These are phyloP conservation scores for Pelusios castaneus DNA, from an alignment of 2,113 vertebrate genomes.

Conservation along the genomic window DNA sequence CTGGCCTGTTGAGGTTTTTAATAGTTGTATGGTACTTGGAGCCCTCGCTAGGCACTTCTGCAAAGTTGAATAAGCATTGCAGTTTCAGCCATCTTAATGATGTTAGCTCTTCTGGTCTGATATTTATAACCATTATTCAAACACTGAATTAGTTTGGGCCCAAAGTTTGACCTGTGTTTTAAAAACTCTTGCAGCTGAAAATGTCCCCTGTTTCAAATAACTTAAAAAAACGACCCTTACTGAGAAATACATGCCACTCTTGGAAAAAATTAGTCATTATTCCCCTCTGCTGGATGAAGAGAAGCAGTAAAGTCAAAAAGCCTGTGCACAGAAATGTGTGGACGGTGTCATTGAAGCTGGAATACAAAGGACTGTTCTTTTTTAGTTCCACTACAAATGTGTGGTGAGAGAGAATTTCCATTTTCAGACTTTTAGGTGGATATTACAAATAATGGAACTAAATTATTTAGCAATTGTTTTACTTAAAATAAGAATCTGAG, in stretches of 20 bases:
- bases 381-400: neutral
- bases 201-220: neutral
- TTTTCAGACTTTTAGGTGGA: neutral
- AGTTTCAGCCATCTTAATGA: neutral
- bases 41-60: fast-evolving
- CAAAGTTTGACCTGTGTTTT: neutral
- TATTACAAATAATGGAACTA: neutral
- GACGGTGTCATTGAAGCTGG: neutral
- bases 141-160: neutral
- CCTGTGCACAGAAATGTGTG: neutral
- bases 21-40: neutral
- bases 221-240: neutral
- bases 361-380: neutral
- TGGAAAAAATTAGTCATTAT: neutral
- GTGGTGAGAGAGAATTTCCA: fast-evolving
- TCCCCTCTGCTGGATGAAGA: neutral
- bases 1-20: neutral
- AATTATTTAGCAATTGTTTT: neutral
- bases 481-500: neutral
- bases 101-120: fast-evolving
- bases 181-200: neutral
- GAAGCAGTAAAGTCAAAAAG: neutral
- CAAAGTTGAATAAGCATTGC: neutral
- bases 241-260: neutral
- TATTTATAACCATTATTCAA: neutral